Conservation (phyloP, 2,888 invertebrate species). For the Drosophila formosana region DNA sequence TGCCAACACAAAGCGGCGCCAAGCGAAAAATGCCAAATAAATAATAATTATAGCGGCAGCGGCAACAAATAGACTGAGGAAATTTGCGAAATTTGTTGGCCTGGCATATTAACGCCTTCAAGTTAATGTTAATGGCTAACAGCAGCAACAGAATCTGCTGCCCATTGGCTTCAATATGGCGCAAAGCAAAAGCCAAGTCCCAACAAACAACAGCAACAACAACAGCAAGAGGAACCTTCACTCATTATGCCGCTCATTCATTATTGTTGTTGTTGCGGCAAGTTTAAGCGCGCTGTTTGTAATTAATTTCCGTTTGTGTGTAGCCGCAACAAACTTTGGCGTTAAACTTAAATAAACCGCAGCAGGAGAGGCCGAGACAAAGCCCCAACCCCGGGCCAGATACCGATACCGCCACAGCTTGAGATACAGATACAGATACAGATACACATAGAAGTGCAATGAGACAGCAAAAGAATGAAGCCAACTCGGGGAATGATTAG, state of each 20-base stretch:
- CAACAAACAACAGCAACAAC: conserved; percentile 26
- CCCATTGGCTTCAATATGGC: conserved; percentile 1
- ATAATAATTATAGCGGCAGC: conserved; percentile 44
- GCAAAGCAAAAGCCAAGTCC: conserved; percentile 10
- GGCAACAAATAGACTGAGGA: conserved; percentile 18
- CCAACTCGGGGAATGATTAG: neutral
- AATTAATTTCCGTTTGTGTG: conserved; percentile 79
- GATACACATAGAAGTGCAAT: conserved; percentile 23
- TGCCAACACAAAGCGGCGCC: conserved; percentile 58
- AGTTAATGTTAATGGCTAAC: conserved; percentile 57
- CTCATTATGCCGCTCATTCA: conserved; percentile 65
- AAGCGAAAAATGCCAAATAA: conserved; percentile 33
- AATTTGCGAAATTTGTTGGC: conserved; percentile 27
- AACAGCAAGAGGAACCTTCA: conserved; percentile 55
- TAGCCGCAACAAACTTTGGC: conserved; percentile 68
- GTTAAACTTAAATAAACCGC: conserved; percentile 70
- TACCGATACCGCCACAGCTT: neutral
- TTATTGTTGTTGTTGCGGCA: conserved; percentile 53
- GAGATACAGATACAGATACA: conserved; percentile 12
- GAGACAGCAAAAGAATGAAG: conserved; percentile 33
- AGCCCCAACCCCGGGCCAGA: conserved; percentile 20
- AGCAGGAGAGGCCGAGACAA: conserved; percentile 50
- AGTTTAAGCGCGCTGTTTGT: conserved; percentile 73
- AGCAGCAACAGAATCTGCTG: conserved; percentile 24
- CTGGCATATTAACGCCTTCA: conserved; percentile 65